phyloP scores from a whole-genome alignment of 2,797 vertebrate genomes.

The Myotis findleyi region DNA sequence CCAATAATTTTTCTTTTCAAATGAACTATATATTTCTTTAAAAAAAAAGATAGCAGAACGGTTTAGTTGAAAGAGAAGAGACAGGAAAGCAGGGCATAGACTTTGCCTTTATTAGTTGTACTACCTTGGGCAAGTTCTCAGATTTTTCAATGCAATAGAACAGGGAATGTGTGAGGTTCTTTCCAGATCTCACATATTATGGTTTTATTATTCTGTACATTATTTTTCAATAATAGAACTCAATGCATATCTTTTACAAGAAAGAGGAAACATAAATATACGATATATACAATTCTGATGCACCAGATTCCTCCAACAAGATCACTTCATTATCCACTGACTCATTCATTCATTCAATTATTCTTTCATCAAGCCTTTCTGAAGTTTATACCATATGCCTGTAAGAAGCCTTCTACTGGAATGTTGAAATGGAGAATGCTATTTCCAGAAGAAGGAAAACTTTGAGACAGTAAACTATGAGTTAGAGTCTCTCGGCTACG shows the following conservation, averaged over 20 bases:
- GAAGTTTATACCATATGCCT: neutral
- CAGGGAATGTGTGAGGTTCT: neutral
- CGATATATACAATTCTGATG: neutral
- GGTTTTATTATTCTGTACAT: neutral
- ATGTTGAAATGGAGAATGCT: neutral
- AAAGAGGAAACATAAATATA: neutral
- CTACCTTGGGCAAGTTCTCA: neutral
- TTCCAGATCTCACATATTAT: neutral
- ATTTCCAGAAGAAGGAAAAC: constrained; percentile 26
- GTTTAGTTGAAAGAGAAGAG: neutral
- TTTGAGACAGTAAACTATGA: neutral
- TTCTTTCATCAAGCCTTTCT: neutral
- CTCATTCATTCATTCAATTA: neutral
- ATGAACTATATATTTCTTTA: neutral
- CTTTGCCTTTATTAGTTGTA: neutral
- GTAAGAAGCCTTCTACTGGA: neutral
- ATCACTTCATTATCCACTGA: neutral
- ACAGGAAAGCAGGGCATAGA: neutral
- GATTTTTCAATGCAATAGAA: neutral
- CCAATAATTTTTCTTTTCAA: neutral
- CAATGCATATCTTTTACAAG: neutral
- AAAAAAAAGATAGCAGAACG: neutral
- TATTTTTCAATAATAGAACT: neutral
- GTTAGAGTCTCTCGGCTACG: neutral
- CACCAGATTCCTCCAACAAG: neutral